Evolutionary conservation across 2,797 vertebrate species (phyloP).

Genomic region (Enteromius treurensis): DNA sequence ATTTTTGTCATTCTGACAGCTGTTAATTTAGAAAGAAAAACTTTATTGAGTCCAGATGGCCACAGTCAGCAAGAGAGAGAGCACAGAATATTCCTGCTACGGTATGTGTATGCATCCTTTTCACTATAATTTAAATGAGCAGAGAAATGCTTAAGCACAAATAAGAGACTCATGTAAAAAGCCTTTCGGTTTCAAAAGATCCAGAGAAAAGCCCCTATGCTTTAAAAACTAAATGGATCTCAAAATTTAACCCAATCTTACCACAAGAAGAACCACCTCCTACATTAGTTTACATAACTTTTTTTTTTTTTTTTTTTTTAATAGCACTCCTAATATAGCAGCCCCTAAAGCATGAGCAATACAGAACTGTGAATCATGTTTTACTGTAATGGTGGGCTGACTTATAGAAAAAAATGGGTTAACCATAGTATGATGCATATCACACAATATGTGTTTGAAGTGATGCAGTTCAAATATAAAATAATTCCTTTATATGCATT

Average conservation of each 20-base stretch:
- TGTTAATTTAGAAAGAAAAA: slow-evolving; percentile 80
- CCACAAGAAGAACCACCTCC: not conserved
- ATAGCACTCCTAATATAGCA: not conserved
- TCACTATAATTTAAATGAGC: slow-evolving; percentile 57
- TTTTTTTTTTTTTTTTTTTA: not conserved
- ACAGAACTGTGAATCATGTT: not conserved
- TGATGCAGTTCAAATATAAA: not conserved
- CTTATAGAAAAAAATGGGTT: not conserved
- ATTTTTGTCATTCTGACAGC: slow-evolving; percentile 74
- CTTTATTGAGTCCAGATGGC: slow-evolving; percentile 77
- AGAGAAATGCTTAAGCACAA: slow-evolving; percentile 46
- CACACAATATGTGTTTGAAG: not conserved
- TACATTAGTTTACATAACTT: not conserved
- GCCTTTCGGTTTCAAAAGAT: slow-evolving; percentile 19
- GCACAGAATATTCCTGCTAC: slow-evolving; percentile 71
- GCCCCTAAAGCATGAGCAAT: not conserved
- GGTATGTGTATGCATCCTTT: slow-evolving; percentile 73
- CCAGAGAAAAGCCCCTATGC: slow-evolving; percentile 7
- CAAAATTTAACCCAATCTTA: not conserved
- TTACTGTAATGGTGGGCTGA: slow-evolving; percentile 9
- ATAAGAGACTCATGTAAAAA: slow-evolving; percentile 54
- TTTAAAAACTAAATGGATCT: not conserved
- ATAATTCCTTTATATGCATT: not conserved
- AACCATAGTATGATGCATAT: not conserved
- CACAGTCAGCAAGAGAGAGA: slow-evolving; percentile 77